Evolutionary conservation across 2,888 invertebrate genomes (phyloP).

Genomic region (Ariolimax columbianus): DNA sequence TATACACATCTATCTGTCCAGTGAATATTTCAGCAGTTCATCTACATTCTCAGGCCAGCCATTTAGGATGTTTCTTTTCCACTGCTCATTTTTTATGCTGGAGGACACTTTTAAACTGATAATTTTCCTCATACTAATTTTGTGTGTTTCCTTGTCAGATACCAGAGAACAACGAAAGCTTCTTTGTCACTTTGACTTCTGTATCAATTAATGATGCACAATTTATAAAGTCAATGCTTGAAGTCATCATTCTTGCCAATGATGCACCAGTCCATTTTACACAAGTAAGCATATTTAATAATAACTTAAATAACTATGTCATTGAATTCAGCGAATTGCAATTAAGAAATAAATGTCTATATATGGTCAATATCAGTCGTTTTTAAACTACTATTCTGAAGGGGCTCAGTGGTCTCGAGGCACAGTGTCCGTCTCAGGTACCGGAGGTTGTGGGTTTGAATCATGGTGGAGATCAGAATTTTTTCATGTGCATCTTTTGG

Average conservation of each 20-base stretch:
- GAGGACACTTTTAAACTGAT: no score
- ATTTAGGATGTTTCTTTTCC: no score
- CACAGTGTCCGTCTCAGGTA: no score
- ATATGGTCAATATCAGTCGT: neutral
- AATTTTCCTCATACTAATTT: no score
- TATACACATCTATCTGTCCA: no score
- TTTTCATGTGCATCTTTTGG: no score
- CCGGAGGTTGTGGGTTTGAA: no score
- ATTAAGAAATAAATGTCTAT: neutral
- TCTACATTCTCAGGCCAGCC: no score
- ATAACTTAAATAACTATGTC: neutral
- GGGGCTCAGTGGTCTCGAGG: no score
- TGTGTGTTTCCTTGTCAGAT: conserved; percentile 59
- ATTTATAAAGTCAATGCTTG: conserved; percentile 58
- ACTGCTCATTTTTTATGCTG: no score
- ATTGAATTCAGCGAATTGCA: neutral
- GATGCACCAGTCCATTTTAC: conserved; percentile 76
- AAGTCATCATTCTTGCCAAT: conserved; percentile 70
- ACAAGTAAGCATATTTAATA: conserved; percentile 61
- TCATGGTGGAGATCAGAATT: no score
- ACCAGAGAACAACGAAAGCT: conserved; percentile 74
- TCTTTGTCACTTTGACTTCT: conserved; percentile 63
- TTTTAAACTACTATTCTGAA: neutral
- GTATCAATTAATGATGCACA: conserved; percentile 62
- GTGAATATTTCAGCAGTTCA: no score